Conservation (phyloP, 2,888 invertebrate genomes). For the Pycnomerus fuliginosus region DNA sequence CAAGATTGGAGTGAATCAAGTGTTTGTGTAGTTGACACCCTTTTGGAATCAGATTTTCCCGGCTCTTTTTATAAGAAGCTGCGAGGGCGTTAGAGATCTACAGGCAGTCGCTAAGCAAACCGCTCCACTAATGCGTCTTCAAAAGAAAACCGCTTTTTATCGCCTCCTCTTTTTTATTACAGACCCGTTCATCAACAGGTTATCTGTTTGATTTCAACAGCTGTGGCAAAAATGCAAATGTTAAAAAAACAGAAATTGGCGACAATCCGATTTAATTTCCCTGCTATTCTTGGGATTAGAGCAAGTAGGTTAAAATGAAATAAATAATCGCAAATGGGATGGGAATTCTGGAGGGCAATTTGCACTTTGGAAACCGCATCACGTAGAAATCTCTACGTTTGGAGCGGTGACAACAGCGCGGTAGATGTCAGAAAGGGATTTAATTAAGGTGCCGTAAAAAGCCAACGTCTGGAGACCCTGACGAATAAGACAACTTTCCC, state of each 20-base stretch:
- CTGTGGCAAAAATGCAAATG: constrained; percentile 15
- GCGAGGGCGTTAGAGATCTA: constrained; percentile 36
- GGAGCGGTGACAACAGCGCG: constrained; percentile 52
- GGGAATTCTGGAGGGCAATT: constrained; percentile 47
- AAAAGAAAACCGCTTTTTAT: constrained; percentile 42
- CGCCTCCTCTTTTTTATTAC: constrained; percentile 31
- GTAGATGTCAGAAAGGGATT: constrained; percentile 55
- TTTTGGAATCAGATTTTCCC: constrained; percentile 49
- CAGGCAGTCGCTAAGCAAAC: constrained; percentile 19
- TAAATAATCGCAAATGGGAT: constrained; percentile 45
- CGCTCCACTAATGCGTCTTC: constrained; percentile 35
- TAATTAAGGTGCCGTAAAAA: constrained; percentile 54
- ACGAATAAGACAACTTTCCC: constrained; percentile 8
- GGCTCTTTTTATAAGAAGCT: constrained; percentile 38
- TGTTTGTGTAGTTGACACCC: constrained; percentile 52
- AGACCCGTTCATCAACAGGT: not conserved
- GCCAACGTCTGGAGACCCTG: constrained; percentile 36
- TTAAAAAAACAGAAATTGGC: constrained; percentile 15
- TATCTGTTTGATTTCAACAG: constrained; percentile 9
- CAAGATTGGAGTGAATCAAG: constrained; percentile 46
- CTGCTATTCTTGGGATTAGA: constrained; percentile 17
- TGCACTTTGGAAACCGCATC: constrained; percentile 53
- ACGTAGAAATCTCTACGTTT: constrained; percentile 54
- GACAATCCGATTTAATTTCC: constrained; percentile 21
- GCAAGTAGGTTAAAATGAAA: constrained; percentile 45